Percentiles rank a stretch among this genome's conserved stretches.
phyloP scores from a whole-genome alignment of 2,888 invertebrate species.

The Eledona agricola region DNA sequence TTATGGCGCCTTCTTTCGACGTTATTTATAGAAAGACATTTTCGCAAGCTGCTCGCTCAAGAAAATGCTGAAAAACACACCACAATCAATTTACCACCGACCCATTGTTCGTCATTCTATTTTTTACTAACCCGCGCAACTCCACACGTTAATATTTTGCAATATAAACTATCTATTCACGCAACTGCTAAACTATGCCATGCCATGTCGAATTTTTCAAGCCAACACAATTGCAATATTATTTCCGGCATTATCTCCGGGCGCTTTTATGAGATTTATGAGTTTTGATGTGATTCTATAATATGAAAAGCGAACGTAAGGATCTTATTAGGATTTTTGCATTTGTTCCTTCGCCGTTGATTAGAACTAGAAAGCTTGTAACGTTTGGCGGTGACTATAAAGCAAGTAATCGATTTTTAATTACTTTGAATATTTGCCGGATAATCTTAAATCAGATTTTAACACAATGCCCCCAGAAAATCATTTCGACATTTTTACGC shows the following conservation, averaged over 20 bases:
- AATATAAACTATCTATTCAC: no score
- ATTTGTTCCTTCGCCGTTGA: no score
- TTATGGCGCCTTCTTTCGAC: conserved; percentile 8
- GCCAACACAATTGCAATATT: conserved; percentile 16
- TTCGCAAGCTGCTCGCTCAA: conserved; percentile 1
- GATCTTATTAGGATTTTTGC: conserved; percentile 18
- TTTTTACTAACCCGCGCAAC: conserved; percentile 1
- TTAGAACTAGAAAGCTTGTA: no score
- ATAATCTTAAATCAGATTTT: no score
- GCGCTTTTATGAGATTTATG: conserved; percentile 22
- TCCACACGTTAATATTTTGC: no score
- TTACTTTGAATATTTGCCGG: no score
- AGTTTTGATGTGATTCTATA: conserved; percentile 18
- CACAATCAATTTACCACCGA: conserved; percentile 15
- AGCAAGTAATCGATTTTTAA: no score
- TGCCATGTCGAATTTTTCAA: conserved; percentile 19
- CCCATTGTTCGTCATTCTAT: not conserved
- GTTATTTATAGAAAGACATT: conserved; percentile 15
- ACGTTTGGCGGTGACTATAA: no score
- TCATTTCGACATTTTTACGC: no score
- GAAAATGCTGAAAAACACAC: conserved; percentile 18
- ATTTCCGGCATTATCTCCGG: conserved; percentile 19
- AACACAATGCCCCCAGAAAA: no score
- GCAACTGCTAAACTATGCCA: no score
- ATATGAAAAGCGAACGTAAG: conserved; percentile 7